phyloP scores from a whole-genome alignment of 2,888 invertebrate genomes.

The Napeogenes sylphis region DNA sequence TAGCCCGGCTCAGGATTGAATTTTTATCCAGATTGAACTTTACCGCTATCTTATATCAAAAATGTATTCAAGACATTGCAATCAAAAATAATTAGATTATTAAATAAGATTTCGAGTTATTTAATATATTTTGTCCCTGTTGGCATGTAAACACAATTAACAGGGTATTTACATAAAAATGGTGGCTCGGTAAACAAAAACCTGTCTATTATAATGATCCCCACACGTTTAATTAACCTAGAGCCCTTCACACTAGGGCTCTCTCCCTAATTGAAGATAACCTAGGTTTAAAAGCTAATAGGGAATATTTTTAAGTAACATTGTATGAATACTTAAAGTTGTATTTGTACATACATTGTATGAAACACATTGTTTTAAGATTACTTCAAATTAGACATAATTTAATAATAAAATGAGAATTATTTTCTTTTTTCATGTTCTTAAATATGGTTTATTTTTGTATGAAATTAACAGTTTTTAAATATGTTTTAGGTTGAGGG shows the following conservation, averaged over 20 bases:
- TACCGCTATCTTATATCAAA: conserved; percentile 20
- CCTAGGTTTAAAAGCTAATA: conserved; percentile 21
- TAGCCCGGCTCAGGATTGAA: conserved; percentile 52
- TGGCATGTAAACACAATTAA: neutral
- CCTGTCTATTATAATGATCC: conserved; percentile 5
- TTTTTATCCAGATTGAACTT: conserved; percentile 73
- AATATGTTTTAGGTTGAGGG: too few species aligned
- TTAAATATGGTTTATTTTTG: too few species aligned
- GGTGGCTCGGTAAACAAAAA: conserved; percentile 18
- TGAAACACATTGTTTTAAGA: neutral
- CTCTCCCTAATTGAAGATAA: conserved; percentile 25
- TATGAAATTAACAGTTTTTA: too few species aligned
- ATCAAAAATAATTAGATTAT: too few species aligned
- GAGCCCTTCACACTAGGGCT: conserved; percentile 28
- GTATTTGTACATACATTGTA: neutral
- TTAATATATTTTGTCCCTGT: too few species aligned
- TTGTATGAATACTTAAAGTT: conserved; percentile 13
- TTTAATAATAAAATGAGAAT: too few species aligned
- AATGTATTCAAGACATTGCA: too few species aligned
- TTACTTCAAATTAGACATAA: neutral
- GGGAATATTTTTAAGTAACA: conserved; percentile 23
- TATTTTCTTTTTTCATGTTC: too few species aligned
- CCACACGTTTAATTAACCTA: conserved; percentile 7
- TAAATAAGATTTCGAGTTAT: too few species aligned
- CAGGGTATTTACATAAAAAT: neutral